These are phyloP conservation scores for Crax fasciolata DNA, from an alignment of 2,797 vertebrate genomes.

Conservation along the genomic window DNA sequence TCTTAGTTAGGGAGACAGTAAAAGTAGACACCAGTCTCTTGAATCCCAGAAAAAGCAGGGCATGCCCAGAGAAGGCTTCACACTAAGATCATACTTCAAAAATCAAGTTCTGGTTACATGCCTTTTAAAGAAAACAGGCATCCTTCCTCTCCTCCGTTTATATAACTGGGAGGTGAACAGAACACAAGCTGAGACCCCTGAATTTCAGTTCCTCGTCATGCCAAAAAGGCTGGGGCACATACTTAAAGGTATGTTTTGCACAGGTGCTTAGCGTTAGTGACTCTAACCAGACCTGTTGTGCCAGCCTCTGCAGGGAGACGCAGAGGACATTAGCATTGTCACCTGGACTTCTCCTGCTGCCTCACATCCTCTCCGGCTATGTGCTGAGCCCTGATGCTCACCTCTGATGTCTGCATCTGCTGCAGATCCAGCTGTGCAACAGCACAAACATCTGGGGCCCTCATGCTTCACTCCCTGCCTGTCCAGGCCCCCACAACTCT, in stretches of 20 bases:
- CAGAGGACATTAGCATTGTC: rapidly evolving
- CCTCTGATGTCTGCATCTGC: neutral
- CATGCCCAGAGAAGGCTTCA: neutral
- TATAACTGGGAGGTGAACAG: neutral
- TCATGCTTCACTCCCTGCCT: rapidly evolving
- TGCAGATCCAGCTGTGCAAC: neutral
- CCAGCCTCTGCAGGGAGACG: neutral
- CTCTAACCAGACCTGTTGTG: neutral
- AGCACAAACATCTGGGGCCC: neutral
- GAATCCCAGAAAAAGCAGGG: neutral
- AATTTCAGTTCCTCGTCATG: neutral
- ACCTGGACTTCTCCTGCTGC: neutral
- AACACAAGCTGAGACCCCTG: neutral
- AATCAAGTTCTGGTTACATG: neutral
- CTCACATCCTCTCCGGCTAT: neutral
- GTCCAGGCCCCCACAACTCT: rapidly evolving
- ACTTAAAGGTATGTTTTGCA: neutral
- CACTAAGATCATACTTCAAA: neutral
- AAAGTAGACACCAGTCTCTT: neutral
- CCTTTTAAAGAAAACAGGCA: neutral
- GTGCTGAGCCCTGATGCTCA: neutral
- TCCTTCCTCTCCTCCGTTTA: neutral
- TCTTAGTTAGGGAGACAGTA: neutral
- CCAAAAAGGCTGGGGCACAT: too few relatives aligned
- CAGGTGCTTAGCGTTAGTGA: neutral